Conservation (phyloP, 2,888 invertebrate genomes). For the Caenorhabditis afra region DNA sequence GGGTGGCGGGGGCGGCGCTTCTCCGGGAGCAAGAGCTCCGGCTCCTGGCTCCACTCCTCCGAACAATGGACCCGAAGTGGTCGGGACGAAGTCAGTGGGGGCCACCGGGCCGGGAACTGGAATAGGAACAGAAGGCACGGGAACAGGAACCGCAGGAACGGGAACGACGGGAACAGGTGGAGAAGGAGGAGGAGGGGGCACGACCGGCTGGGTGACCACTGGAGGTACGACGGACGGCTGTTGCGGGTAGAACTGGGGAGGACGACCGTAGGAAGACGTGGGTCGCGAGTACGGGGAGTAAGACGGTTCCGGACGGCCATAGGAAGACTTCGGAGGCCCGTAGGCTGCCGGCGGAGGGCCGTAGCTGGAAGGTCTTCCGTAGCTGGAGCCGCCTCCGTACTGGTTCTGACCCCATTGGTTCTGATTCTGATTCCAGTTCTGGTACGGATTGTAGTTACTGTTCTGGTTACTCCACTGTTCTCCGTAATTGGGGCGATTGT, state of each 20-base stretch:
- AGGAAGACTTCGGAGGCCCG: conserved; percentile 32
- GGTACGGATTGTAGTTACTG: conserved; percentile 44
- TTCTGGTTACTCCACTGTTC: conserved; percentile 42
- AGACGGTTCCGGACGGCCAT: conserved; percentile 48
- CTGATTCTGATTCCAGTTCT: conserved; percentile 40
- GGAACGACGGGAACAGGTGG: conserved; percentile 23
- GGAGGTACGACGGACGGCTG: conserved; percentile 20
- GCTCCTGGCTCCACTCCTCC: conserved; percentile 55
- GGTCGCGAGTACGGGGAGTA: conserved; percentile 56
- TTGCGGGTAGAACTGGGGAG: conserved; percentile 38
- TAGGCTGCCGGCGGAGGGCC: conserved; percentile 27
- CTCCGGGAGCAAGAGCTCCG: conserved; percentile 40
- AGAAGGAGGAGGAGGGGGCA: conserved; percentile 10
- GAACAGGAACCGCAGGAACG: conserved; percentile 1
- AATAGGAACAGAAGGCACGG: conserved; percentile 16
- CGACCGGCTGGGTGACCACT: conserved; percentile 3
- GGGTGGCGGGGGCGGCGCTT: conserved; percentile 39
- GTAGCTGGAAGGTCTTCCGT: conserved; percentile 42
- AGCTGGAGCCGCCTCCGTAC: conserved; percentile 27
- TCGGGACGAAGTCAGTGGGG: conserved; percentile 25
- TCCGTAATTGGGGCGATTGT: conserved; percentile 36
- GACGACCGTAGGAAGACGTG: conserved; percentile 49
- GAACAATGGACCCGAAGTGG: conserved; percentile 36
- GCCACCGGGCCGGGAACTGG: conserved; percentile 23
- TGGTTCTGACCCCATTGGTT: conserved; percentile 28